These are phyloP conservation scores for Papilio glaucus DNA, from an alignment of 1,140 invertebrate genomes.

Conservation along the genomic window DNA sequence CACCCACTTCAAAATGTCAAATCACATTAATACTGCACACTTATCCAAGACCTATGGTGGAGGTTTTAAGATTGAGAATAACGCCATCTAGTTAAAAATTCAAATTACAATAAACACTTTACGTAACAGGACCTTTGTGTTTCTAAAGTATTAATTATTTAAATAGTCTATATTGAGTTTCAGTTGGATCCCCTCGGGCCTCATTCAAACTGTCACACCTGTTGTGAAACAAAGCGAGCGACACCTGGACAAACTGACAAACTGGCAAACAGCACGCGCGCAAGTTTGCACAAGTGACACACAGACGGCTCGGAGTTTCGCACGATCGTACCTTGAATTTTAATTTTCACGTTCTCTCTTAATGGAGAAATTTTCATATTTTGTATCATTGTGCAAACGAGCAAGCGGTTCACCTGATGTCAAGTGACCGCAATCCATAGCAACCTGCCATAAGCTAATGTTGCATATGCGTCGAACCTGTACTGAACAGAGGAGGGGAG, in stretches of 20 bases:
- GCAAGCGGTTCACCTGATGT: too few relatives aligned
- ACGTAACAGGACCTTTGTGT: neutral
- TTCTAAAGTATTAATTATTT: neutral
- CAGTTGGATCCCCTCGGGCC: slow-evolving; percentile 5
- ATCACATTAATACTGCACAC: too few relatives aligned
- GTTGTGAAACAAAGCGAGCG: slow-evolving; percentile 17
- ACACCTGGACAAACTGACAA: neutral
- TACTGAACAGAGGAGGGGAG: too few relatives aligned
- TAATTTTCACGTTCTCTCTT: neutral
- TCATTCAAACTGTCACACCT: slow-evolving; percentile 1
- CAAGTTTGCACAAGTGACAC: slow-evolving; percentile 35
- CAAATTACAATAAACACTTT: neutral
- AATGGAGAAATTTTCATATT: too few relatives aligned
- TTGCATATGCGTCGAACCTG: too few relatives aligned
- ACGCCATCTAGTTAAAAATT: neutral
- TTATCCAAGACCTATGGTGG: too few relatives aligned
- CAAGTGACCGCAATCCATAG: too few relatives aligned
- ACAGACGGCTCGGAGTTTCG: neutral
- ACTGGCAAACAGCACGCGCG: slow-evolving; percentile 35
- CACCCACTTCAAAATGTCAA: too few relatives aligned
- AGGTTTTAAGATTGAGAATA: neutral
- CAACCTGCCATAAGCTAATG: too few relatives aligned
- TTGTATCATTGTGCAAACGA: too few relatives aligned
- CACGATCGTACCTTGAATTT: neutral
- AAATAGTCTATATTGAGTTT: neutral